These are phyloP conservation scores for Phoenoteleia sp. DNA, from an alignment of 2,888 invertebrate species.

Conservation along the genomic window DNA sequence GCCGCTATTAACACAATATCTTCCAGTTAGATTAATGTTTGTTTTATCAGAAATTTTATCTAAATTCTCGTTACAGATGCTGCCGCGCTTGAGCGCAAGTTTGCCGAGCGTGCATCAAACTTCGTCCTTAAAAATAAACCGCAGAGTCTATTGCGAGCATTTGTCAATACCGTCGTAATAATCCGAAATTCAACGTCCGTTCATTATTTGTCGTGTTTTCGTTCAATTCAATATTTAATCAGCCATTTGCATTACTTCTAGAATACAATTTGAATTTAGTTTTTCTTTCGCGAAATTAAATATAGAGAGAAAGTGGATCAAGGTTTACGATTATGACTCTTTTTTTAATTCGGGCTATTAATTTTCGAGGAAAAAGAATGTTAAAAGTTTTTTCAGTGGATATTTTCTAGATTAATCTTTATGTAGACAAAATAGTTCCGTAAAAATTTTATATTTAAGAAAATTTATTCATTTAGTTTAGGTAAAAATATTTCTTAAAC, in stretches of 20 bases:
- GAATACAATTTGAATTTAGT: constrained; percentile 9
- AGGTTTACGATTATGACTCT: background rate
- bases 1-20: constrained; percentile 47
- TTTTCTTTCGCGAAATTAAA: constrained; percentile 10
- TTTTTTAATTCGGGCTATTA: background rate
- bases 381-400: no score
- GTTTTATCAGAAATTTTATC: constrained; percentile 54
- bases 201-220: constrained; percentile 28
- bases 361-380: no score
- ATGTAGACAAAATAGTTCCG: no score
- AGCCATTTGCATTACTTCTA: constrained; percentile 9
- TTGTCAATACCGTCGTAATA: constrained; percentile 25
- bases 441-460: no score
- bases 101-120: constrained; percentile 17
- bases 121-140: constrained; percentile 39
- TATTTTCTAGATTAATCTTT: no score
- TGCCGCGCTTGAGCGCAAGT: background rate
- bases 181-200: constrained; percentile 24
- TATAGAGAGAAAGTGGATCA: background rate
- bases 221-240: constrained; percentile 33
- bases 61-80: constrained; percentile 42
- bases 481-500: no score
- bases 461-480: no score
- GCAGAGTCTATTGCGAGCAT: background rate
- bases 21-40: constrained; percentile 45